phyloP scores from a whole-genome alignment of 2,888 invertebrate genomes.

The Archips crataeganus region DNA sequence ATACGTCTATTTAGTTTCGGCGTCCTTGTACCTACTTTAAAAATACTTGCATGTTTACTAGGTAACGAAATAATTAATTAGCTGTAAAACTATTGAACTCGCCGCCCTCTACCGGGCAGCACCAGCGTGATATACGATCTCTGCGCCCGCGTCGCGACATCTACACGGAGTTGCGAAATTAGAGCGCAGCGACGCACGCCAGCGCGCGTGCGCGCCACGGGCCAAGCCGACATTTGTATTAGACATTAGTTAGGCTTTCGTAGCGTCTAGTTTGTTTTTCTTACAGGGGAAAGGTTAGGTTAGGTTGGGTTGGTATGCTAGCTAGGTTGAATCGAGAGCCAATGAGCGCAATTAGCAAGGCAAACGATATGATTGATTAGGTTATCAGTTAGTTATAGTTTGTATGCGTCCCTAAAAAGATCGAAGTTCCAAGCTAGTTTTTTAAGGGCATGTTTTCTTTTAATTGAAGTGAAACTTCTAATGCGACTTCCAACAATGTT shows the following conservation, averaged over 20 bases:
- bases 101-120: conserved; percentile 9
- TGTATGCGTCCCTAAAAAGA: background rate
- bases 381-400: background rate
- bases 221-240: conserved; percentile 44
- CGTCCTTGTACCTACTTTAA: too few relatives aligned
- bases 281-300: conserved; percentile 19
- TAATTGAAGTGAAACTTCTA: too few relatives aligned
- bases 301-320: background rate
- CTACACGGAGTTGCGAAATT: conserved; percentile 78
- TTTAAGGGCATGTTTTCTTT: background rate
- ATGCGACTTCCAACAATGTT: too few relatives aligned
- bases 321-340: background rate
- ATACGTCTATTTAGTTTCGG: too few relatives aligned
- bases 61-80: background rate
- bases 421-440: too few relatives aligned
- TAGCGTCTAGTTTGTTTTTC: conserved; percentile 25
- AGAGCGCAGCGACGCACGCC: conserved; percentile 64
- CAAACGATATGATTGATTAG: background rate
- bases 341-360: background rate
- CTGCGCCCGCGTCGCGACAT: conserved; percentile 59
- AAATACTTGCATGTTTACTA: too few relatives aligned
- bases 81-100: conserved; percentile 10
- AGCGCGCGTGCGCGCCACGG: conserved; percentile 53
- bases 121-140: conserved; percentile 71
- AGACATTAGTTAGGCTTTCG: conserved; percentile 34